Conservation (phyloP, 2,888 invertebrate genomes). For the Pandemis heparana region DNA sequence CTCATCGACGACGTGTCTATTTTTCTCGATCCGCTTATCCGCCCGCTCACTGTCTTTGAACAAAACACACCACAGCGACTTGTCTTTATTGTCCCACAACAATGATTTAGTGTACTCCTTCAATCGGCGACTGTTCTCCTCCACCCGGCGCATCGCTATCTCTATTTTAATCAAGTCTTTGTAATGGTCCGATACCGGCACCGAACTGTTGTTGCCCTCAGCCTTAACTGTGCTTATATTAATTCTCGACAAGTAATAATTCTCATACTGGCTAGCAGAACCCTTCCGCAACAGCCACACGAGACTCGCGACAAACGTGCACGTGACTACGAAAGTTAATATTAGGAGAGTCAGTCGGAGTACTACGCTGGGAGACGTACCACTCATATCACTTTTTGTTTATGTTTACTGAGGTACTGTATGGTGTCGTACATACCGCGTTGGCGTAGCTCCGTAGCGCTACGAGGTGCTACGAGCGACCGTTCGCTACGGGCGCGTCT, state of each 20-base stretch:
- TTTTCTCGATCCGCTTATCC: slow-evolving; percentile 56
- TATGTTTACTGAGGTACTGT: slow-evolving; percentile 73
- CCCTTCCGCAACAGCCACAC: slow-evolving; percentile 78
- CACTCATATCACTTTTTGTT: slow-evolving; percentile 85
- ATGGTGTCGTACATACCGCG: slow-evolving; percentile 77
- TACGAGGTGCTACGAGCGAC: slow-evolving; percentile 72
- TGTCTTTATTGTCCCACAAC: slow-evolving; percentile 83
- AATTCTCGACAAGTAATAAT: slow-evolving; percentile 85
- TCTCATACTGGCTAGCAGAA: slow-evolving; percentile 78
- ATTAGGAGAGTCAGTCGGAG: slow-evolving; percentile 79
- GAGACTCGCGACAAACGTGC: slow-evolving; percentile 78
- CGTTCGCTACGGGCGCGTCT: slow-evolving; percentile 69
- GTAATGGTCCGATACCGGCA: slow-evolving; percentile 75
- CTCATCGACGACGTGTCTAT: slow-evolving; percentile 70
- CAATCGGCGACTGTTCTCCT: slow-evolving; percentile 80
- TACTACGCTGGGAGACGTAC: slow-evolving; percentile 77
- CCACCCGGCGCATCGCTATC: slow-evolving; percentile 83
- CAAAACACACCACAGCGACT: slow-evolving; percentile 83
- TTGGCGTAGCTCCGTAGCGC: slow-evolving; percentile 62
- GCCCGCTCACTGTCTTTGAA: slow-evolving; percentile 77
- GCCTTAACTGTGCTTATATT: slow-evolving; percentile 77
- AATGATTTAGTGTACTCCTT: slow-evolving; percentile 82
- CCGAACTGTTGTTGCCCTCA: slow-evolving; percentile 67
- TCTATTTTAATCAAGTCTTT: slow-evolving; percentile 84
- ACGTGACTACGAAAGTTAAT: slow-evolving; percentile 79